Evolutionary conservation across 2,888 invertebrate genomes (phyloP), one percentile per base, ranked within the genome.

Genomic region (Amiota minor): DNA sequence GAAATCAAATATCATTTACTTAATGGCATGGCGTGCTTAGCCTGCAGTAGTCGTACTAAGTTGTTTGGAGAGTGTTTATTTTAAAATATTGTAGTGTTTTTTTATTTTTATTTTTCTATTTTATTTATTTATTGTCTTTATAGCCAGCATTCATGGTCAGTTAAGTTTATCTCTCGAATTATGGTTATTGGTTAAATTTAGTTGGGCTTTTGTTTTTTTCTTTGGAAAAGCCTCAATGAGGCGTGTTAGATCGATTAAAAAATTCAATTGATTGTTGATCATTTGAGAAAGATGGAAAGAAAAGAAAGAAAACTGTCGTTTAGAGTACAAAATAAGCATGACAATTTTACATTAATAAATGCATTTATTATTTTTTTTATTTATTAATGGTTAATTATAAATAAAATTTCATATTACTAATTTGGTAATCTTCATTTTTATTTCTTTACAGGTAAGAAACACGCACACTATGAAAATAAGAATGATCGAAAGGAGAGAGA

Each of bases 251-350:
- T 59, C 59, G 18, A 20, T 20, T 20, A 59, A 59, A 59, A 23
- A 35, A 35, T 35, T 35, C 35, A 2, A 35, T 35, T 8, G 35
- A 35, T 35, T 35, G 2, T 35, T 35, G 35, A 35, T 35, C 35
- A 35, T 3, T 35, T 35, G 6, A 23, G 2, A 35, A 35, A 49
- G 49, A 49, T 14, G 14, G 61, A 4, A 18, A 11, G 11, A 0
- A 23, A 59, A 20, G 47, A 55, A 16, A 75, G 72, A 73, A 73
- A 76, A 47, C 18, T 59, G 70, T 61, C 73, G 72, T 72, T 67
- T 74, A 75, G 67, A 6, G 35, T 74, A 62, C 64, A 77, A 77
- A 76, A 76, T 76, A 77, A 77, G 76, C 76, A 75, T 76, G 76
- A 76, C 76, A 76, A 76, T 76, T 76, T 74, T 68, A 59, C 77